Evolutionary conservation across 2,797 vertebrate genomes (phyloP).

Genomic region (Acanthurus tractus): DNA sequence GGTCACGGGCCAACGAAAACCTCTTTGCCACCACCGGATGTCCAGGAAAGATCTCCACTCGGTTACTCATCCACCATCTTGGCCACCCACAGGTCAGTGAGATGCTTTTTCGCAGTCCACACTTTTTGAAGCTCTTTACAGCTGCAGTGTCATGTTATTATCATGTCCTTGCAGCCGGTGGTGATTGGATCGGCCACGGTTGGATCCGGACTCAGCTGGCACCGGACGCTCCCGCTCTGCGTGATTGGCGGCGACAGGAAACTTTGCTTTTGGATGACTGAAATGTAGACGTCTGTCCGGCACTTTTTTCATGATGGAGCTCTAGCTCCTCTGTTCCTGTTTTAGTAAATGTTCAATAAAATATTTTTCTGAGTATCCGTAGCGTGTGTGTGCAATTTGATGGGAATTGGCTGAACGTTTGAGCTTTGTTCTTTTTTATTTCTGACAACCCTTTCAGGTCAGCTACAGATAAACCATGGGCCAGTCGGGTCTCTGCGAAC

Average conservation of each 20-base stretch:
- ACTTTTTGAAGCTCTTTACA: not conserved
- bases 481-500: conserved; percentile 28
- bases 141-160: conserved; percentile 12
- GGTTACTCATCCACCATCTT: conserved; percentile 94
- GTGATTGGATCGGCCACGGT: conserved; percentile 89
- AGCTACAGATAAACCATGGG: conserved; percentile 48
- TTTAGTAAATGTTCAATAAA: conserved; percentile 76
- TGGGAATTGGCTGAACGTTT: conserved; percentile 17
- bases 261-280: conserved; percentile 96
- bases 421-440: conserved; percentile 48
- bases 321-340: conserved; percentile 49
- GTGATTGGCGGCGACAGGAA: conserved; percentile 94
- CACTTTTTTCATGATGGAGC: conserved; percentile 9
- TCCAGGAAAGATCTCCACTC: conserved; percentile 93
- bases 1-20: conserved; percentile 94
- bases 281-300: conserved; percentile 86
- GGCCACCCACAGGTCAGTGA: conserved; percentile 93
- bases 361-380: conserved; percentile 67
- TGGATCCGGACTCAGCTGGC: conserved; percentile 96
- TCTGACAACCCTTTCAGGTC: conserved; percentile 53
- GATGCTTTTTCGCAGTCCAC: not conserved
- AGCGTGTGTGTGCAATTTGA: conserved; percentile 41
- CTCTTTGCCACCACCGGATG: conserved; percentile 96
- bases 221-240: conserved; percentile 93
- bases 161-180: conserved; percentile 88